Evolutionary conservation across 2,888 invertebrate genomes (phyloP), one percentile per base, ranked within the genome.

Genomic region (Zygothrica quintamaculata): DNA sequence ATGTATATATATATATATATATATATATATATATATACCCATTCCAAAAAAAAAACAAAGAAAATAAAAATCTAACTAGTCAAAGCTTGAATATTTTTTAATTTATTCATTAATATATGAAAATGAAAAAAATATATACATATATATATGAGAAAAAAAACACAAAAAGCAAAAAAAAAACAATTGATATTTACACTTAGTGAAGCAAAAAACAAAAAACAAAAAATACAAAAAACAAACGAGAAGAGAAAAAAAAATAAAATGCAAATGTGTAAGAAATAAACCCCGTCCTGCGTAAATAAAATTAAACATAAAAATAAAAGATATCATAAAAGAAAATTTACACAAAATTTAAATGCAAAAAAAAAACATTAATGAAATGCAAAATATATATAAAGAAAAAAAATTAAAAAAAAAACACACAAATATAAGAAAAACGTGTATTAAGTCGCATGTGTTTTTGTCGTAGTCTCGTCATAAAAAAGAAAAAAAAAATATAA

Each of bases 231-330:
- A 46, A 48, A 57, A 60, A 56, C 56, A 66, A 61, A 40, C 43
- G 58, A 74, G 68, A 74, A 60, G 62, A 77, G 52, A 69, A 56
- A 61, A 55, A 69, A 56, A 61, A 66, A 72, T 62, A 80, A 66
- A 74, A 84, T 81, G 84, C 84, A 81, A 82, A 86, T 87, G 87
- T 82, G 82, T 82, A 86, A 84, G 82, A 82, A 82, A 86, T 84
- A 89, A 88, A 89, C 88, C 88, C 88, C 88, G 88, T 88, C 88
- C 89, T 88, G 88, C 88, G 88, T 89, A 86, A 88, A 88, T 82
- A 72, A 84, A 80, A 86, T 87, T 86, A 75, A 81, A 81, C 72
- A 78, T 74, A 77, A 77, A 72, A 78, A 59, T 62, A 69, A 73
- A 65, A 74, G n/a, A 62, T 84, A 86, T 78, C 82, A 84, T 71